A percentile compares a stretch with the other conserved stretches of the same genome.
These are phyloP conservation scores for Bos javanicus DNA, from an alignment of 2,113 vertebrate species.

Conservation along the genomic window DNA sequence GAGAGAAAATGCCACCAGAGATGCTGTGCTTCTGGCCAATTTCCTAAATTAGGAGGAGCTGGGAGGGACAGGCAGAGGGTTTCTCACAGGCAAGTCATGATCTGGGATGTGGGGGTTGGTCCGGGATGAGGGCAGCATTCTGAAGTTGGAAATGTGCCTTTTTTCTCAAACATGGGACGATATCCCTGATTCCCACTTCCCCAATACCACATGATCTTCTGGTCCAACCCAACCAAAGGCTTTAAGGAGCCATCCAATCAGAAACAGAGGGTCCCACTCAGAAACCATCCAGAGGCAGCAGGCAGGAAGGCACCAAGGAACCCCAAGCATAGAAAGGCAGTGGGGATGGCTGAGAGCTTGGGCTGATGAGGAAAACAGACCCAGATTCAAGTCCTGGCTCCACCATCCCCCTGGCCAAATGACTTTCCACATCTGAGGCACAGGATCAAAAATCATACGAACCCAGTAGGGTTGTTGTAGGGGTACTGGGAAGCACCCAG, in stretches of 20 bases:
- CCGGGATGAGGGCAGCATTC: rapidly evolving
- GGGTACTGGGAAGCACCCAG: background rate
- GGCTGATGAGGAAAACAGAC: background rate
- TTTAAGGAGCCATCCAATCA: background rate
- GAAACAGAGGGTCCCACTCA: background rate
- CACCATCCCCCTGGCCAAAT: background rate
- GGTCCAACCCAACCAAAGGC: background rate
- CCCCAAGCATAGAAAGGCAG: background rate
- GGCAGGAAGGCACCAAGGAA: background rate
- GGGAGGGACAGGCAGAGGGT: background rate
- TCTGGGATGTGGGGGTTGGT: background rate
- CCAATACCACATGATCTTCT: background rate
- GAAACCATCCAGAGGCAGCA: background rate
- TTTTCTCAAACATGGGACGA: background rate
- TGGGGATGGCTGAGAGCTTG: background rate
- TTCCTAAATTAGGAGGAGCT: background rate
- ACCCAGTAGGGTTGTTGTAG: background rate
- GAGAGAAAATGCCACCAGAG: background rate
- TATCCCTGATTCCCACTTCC: background rate
- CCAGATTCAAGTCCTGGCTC: background rate
- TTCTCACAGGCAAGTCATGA: rapidly evolving
- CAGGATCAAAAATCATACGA: background rate
- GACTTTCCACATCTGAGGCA: background rate
- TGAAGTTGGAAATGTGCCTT: background rate
- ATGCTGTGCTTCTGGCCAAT: background rate